These are phyloP conservation scores for Trematomus bernacchii DNA, from an alignment of 2,797 vertebrate species.

Conservation along the genomic window DNA sequence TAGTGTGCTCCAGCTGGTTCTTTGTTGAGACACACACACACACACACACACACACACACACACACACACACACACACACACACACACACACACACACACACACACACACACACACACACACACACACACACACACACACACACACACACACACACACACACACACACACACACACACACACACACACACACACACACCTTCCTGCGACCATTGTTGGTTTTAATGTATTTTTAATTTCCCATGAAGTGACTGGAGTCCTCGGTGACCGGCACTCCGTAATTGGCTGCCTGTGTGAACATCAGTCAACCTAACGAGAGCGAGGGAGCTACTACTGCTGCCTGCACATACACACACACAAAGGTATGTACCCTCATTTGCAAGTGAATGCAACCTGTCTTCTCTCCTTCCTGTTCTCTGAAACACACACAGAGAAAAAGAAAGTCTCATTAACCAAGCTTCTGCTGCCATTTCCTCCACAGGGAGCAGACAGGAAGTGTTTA, in stretches of 20 bases:
- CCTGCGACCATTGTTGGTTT: slow-evolving; percentile 75
- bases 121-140: not conserved
- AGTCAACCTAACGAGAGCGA: slow-evolving; percentile 83
- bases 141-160: slow-evolving; percentile 8
- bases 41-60: slow-evolving; percentile 2
- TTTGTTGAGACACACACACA: slow-evolving; percentile 27
- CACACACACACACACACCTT: slow-evolving; percentile 23
- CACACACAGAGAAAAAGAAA: slow-evolving; percentile 25
- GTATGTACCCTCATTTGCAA: slow-evolving; percentile 35
- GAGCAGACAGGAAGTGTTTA: slow-evolving; percentile 62
- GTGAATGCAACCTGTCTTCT: slow-evolving; percentile 28
- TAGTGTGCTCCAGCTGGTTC: slow-evolving; percentile 32
- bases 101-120: not conserved
- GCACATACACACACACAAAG: slow-evolving; percentile 42
- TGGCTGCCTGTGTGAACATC: slow-evolving; percentile 84
- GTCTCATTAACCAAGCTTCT: slow-evolving; percentile 71
- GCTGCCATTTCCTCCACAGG: slow-evolving; percentile 54
- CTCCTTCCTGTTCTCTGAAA: slow-evolving; percentile 6
- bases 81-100: slow-evolving; percentile 8
- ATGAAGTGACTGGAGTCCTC: slow-evolving; percentile 79
- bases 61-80: not conserved
- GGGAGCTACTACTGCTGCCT: slow-evolving; percentile 50
- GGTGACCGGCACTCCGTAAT: slow-evolving; percentile 78
- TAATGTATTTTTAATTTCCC: slow-evolving; percentile 85
- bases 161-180: not conserved